These are phyloP conservation scores for Callorhinus ursinus DNA, from an alignment of 2,113 vertebrate species.

Conservation along the genomic window DNA sequence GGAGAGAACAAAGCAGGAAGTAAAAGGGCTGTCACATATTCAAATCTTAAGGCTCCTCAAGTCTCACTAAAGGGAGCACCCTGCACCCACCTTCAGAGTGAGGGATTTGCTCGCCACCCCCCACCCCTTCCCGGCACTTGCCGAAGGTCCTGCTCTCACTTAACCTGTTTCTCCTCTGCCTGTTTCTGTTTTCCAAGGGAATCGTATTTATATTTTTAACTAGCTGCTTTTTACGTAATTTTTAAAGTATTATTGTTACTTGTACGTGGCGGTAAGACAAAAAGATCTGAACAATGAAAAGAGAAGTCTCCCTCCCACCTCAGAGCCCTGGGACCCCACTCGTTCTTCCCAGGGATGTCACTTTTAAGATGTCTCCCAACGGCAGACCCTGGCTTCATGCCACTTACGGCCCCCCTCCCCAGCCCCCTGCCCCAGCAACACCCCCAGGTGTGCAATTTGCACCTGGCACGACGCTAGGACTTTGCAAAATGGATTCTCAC, in stretches of 20 bases:
- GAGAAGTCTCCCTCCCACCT: neutral
- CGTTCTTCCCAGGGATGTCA: neutral
- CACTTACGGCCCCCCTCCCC: fast-evolving
- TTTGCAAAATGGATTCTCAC: neutral
- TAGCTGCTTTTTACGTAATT: neutral
- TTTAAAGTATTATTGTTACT: neutral
- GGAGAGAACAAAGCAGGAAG: constrained; percentile 12
- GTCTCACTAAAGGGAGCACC: neutral
- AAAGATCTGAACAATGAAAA: neutral
- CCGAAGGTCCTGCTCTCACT: neutral
- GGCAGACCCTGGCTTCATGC: neutral
- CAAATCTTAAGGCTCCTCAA: neutral
- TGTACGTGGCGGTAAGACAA: neutral
- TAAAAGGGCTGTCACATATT: neutral
- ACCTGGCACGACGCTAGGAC: neutral
- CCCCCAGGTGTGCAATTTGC: fast-evolving
- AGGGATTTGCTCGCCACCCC: neutral
- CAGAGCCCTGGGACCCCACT: neutral
- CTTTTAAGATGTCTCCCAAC: neutral
- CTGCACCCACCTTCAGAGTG: neutral
- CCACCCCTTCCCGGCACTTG: neutral
- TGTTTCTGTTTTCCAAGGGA: neutral
- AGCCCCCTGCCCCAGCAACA: neutral
- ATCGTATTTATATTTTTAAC: neutral
- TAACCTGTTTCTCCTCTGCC: constrained; percentile 28